Evolutionary conservation across 2,888 invertebrate species (phyloP).

Genomic region (Pseudanteris insignis): DNA sequence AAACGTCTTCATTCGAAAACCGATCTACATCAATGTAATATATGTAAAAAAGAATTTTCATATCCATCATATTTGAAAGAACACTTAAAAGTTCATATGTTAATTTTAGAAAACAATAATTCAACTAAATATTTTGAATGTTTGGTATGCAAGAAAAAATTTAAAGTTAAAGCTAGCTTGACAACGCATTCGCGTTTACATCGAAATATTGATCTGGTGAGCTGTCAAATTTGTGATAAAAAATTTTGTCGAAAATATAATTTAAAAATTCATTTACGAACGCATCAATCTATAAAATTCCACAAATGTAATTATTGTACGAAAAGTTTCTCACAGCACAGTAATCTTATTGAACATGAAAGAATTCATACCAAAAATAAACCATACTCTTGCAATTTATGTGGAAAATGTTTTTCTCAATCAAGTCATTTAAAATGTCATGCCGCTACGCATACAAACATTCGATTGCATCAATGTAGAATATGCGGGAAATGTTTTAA

Average conservation of each 20-base stretch:
- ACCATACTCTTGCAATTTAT: conserved; percentile 59
- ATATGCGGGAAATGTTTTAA: conserved; percentile 63
- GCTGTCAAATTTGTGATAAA: conserved; percentile 64
- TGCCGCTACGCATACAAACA: conserved; percentile 55
- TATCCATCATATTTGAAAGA: conserved; percentile 64
- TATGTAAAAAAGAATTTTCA: conserved; percentile 63
- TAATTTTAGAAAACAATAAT: conserved; percentile 22
- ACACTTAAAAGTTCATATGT: conserved; percentile 60
- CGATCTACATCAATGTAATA: conserved; percentile 60
- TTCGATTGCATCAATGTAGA: conserved; percentile 59
- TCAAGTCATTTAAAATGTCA: conserved; percentile 64
- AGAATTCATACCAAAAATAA: conserved; percentile 62
- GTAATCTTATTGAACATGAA: conserved; percentile 61
- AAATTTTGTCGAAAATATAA: conserved; percentile 62
- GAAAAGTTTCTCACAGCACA: conserved; percentile 59
- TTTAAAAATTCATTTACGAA: conserved; percentile 60
- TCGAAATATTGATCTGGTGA: conserved; percentile 54
- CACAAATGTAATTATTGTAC: conserved; percentile 62
- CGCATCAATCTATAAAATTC: conserved; percentile 55
- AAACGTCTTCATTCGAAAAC: conserved; percentile 58
- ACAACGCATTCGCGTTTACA: conserved; percentile 58
- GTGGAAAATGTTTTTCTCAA: conserved; percentile 60
- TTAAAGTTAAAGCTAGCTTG: conserved; percentile 57
- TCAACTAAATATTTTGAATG: conserved; percentile 53
- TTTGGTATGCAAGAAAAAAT: conserved; percentile 55